These are phyloP conservation scores for Psilopsiagon aymara DNA, from an alignment of 2,113 vertebrate genomes.

Conservation along the genomic window DNA sequence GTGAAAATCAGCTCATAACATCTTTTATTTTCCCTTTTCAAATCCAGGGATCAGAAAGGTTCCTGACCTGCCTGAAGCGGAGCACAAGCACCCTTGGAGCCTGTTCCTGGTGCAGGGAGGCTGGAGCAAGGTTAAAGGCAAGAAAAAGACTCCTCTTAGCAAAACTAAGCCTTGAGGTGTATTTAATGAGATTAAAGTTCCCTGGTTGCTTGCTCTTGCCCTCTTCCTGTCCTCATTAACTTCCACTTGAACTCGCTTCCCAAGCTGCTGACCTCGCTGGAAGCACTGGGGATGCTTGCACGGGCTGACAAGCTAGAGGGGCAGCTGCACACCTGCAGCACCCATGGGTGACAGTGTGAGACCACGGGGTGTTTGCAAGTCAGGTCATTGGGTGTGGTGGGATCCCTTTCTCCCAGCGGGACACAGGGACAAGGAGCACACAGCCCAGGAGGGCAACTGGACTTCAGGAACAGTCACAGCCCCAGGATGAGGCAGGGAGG, in stretches of 20 bases:
- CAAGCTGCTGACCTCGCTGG: fast-evolving
- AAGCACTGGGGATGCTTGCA: fast-evolving
- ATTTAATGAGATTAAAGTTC: constrained; percentile 58
- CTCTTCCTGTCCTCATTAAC: not conserved
- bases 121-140: not conserved
- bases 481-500: not conserved
- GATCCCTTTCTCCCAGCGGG: not conserved
- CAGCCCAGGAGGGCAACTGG: not conserved
- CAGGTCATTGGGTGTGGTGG: fast-evolving
- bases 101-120: not conserved
- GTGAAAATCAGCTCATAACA: not conserved
- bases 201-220: not conserved
- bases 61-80: not conserved
- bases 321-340: not conserved
- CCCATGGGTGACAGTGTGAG: not conserved
- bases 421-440: not conserved
- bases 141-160: not conserved
- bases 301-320: not conserved
- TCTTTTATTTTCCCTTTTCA: not conserved
- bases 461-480: fast-evolving
- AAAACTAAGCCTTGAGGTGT: constrained; percentile 15
- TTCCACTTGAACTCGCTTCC: not conserved
- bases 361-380: not conserved
- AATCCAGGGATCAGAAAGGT: not conserved
- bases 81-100: not conserved